These are phyloP conservation scores for Catharus ustulatus DNA, from an alignment of 2,797 vertebrate genomes.

Conservation along the genomic window DNA sequence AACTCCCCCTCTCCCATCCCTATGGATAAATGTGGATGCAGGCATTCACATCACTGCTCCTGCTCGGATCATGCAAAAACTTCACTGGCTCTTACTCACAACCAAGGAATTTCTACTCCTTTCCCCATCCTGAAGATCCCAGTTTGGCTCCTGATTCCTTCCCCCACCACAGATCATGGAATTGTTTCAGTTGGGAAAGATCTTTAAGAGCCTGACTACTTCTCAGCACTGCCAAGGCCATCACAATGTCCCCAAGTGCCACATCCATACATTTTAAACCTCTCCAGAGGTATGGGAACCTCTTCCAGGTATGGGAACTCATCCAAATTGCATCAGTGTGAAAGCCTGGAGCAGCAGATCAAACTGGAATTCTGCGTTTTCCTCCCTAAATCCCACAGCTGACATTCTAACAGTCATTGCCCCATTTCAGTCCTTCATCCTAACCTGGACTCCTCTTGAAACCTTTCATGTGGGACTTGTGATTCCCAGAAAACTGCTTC, in stretches of 20 bases:
- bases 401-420: background rate
- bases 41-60: background rate
- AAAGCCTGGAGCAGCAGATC: background rate
- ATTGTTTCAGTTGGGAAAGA: too few relatives aligned
- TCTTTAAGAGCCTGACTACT: background rate
- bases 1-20: background rate
- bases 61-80: background rate
- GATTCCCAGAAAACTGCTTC: background rate
- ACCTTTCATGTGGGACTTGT: background rate
- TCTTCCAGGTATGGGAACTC: too few relatives aligned
- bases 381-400: background rate
- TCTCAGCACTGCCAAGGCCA: background rate
- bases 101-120: background rate
- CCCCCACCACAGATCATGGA: background rate
- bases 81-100: background rate
- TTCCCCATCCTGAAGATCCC: background rate
- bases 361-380: background rate
- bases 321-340: background rate
- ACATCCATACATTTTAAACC: background rate
- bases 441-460: background rate
- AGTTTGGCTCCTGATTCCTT: background rate
- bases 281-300: background rate
- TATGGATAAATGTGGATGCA: background rate
- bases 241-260: background rate
- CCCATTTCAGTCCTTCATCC: background rate